Conservation (phyloP, 2,888 invertebrate species). For the Pyrgus malvae region DNA sequence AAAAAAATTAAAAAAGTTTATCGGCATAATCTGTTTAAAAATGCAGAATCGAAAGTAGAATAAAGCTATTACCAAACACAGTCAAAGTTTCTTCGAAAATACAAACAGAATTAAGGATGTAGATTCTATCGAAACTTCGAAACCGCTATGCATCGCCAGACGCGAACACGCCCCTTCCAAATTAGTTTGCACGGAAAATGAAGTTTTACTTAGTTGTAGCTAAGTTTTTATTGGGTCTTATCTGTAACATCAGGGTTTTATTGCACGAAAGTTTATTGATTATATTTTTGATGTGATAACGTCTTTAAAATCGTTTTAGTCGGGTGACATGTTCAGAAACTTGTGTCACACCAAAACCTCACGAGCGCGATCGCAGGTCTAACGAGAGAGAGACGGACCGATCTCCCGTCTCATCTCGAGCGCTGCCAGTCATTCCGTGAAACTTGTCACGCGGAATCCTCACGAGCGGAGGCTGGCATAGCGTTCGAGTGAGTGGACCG, state of each 20-base stretch:
- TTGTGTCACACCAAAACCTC: too few species aligned
- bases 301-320: too few species aligned
- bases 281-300: not conserved
- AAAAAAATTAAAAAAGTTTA: not conserved
- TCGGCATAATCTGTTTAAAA: not conserved
- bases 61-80: slow-evolving; percentile 4
- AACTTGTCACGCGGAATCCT: too few species aligned
- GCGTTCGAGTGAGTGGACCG: too few species aligned
- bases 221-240: slow-evolving; percentile 3
- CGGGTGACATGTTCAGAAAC: too few species aligned
- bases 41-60: not conserved
- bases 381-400: too few species aligned
- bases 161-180: slow-evolving; percentile 13
- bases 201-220: slow-evolving; percentile 11
- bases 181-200: slow-evolving; percentile 18
- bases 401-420: too few species aligned
- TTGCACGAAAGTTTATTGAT: not conserved
- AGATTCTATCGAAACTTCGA: slow-evolving; percentile 24
- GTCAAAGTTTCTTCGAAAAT: slow-evolving; percentile 15
- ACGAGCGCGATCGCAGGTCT: too few species aligned
- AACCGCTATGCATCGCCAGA: slow-evolving; percentile 15
- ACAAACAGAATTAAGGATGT: slow-evolving; percentile 24
- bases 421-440: too few species aligned
- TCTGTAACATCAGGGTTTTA: not conserved
- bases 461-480: too few species aligned